Evolutionary conservation across 2,113 vertebrate genomes (phyloP).

Genomic region (Passerina amoena): DNA sequence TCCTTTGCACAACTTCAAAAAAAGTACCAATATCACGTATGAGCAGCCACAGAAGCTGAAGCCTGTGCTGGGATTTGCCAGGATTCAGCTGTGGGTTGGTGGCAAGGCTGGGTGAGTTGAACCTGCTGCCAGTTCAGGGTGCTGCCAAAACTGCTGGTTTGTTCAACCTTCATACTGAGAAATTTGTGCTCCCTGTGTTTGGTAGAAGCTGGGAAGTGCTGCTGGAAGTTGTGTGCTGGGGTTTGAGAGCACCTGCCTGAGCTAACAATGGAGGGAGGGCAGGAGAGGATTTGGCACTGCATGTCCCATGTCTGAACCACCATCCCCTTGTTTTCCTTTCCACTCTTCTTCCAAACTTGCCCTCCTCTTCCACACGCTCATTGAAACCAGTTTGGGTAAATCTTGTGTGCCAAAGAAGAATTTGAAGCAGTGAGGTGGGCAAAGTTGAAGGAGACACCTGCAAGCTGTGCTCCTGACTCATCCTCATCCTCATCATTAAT

Average conservation of each 20-base stretch:
- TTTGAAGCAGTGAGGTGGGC: not conserved
- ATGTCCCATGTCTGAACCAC: not conserved
- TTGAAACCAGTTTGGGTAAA: not conserved
- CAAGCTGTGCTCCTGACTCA: not conserved
- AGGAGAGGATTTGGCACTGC: not conserved
- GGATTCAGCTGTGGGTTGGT: not conserved
- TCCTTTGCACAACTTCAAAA: not conserved
- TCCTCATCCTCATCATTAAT: not conserved
- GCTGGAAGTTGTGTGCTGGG: not conserved
- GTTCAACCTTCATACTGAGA: not conserved
- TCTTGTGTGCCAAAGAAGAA: not conserved
- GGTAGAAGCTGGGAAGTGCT: not conserved
- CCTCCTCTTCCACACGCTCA: rapidly evolving
- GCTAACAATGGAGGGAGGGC: not conserved
- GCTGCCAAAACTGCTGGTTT: not conserved
- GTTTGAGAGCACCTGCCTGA: not conserved
- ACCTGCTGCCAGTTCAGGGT: not conserved
- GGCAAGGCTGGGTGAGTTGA: not conserved
- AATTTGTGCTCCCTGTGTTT: not conserved
- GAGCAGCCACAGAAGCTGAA: not conserved
- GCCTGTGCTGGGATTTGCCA: not conserved
- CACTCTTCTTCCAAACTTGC: not conserved
- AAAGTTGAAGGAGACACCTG: not conserved
- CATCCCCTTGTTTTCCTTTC: not conserved
- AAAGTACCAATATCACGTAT: rapidly evolving